Base-by-base conservation (phyloP, 1,140 invertebrate species). In the Drosophila bifasciata region DNA sequence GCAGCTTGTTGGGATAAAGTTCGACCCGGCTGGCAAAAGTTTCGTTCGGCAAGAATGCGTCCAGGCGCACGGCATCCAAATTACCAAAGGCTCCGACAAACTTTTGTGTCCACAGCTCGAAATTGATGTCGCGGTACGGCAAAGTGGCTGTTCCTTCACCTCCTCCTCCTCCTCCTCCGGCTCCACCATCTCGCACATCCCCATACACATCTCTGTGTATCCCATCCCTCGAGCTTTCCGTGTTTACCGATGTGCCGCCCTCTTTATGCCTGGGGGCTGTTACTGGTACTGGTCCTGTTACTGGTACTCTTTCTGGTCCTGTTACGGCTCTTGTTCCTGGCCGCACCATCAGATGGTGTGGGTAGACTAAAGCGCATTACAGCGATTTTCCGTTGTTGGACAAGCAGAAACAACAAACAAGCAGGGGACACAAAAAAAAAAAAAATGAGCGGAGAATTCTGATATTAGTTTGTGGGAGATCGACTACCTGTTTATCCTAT, bases 21-120 rank as follows among this genome's bases (percentile, higher is more conserved):
- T 91, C 74, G 70, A 73, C 81, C 60, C 45, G 59, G 43, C 64
- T 69, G 67, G 70, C 68, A 74, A 91, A 91, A 89, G 83, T 90
- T 86, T 72, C 70, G 76, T 90, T 91, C 50, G 79, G 80, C 80
- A 79, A 83, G 85, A 89, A 91, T 76, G 77, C 80, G 77, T 84
- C 76, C 68, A 91, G 62, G 51, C 68, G 72, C 48, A 90, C 56
- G 50, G 86, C 86, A 79, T 91, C 76, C 73, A 89, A 89, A 91
- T 91, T 91, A 75, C 90, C 85, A 67, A 63, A 51, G 62, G 76
- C 73, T 57, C 90, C 90, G 75, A 90, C 83, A 80, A 86, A 91
- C 83, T 91, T 90, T 86, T 91, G 90, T 90, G 90, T 91, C 90
- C 90, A 91, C 75, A 91, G 71, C 77, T 90, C 83, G 59, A 91